phyloP scores from a whole-genome alignment of 2,797 vertebrate genomes.

The Adrianichthys oophorus region DNA sequence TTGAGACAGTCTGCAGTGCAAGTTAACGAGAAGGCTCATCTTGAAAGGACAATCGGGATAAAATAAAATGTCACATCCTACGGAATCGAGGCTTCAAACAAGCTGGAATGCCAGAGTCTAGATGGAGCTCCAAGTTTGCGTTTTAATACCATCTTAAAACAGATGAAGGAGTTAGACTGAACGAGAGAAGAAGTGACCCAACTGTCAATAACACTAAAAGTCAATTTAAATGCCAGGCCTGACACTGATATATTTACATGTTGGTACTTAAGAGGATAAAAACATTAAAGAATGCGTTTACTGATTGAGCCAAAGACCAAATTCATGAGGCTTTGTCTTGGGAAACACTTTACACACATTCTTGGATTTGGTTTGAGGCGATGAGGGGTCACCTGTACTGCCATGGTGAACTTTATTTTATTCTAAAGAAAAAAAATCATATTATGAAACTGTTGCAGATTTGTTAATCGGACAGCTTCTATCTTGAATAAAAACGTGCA shows the following conservation, averaged over 20 bases:
- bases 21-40: constrained; percentile 34
- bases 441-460: background rate
- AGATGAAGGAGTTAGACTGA: constrained; percentile 32
- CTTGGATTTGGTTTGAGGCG: background rate
- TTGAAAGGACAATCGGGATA: constrained; percentile 29
- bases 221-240: constrained; percentile 48
- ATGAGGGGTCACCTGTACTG: constrained; percentile 1
- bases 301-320: constrained; percentile 15
- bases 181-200: constrained; percentile 46
- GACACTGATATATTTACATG: constrained; percentile 46
- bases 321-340: background rate
- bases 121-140: constrained; percentile 32
- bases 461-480: background rate
- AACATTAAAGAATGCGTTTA: constrained; percentile 11
- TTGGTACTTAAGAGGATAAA: constrained; percentile 15
- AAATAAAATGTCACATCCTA: constrained; percentile 26
- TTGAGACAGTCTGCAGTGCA: constrained; percentile 13
- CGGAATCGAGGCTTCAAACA: constrained; percentile 53
- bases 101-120: constrained; percentile 56
- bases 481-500: background rate
- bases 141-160: constrained; percentile 56
- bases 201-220: constrained; percentile 60
- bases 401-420: constrained; percentile 14
- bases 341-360: background rate
- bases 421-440: background rate